phyloP scores from a whole-genome alignment of 2,797 vertebrate genomes.

The Gorsachius magnificus region DNA sequence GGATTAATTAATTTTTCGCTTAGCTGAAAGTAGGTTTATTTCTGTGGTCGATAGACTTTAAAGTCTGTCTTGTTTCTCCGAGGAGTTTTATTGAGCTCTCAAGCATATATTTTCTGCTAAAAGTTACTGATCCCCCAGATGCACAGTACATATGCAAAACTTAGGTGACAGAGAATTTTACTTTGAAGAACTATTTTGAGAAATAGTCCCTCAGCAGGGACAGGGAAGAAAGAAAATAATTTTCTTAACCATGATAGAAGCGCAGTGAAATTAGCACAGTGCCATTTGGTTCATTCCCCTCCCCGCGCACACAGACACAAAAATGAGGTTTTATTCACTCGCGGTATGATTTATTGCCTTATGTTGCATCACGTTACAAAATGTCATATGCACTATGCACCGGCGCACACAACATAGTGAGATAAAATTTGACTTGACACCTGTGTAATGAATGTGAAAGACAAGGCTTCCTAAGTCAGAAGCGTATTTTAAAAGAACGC shows the following conservation, averaged over 20 bases:
- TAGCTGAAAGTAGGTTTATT: slow-evolving; percentile 16
- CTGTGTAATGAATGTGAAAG: slow-evolving; percentile 62
- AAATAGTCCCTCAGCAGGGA: neutral
- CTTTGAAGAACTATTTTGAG: neutral
- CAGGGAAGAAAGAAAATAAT: neutral
- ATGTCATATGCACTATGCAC: slow-evolving; percentile 47
- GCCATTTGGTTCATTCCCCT: neutral
- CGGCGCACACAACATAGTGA: slow-evolving; percentile 10
- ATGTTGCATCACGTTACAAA: slow-evolving; percentile 31
- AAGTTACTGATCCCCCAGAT: neutral
- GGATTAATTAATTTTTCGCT: slow-evolving; percentile 21
- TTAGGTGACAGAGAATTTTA: neutral
- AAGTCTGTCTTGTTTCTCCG: neutral
- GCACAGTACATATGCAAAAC: neutral
- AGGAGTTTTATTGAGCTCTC: slow-evolving; percentile 1
- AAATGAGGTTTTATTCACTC: slow-evolving; percentile 31
- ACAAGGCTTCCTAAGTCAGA: slow-evolving; percentile 32
- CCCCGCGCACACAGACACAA: neutral
- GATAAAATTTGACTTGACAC: slow-evolving; percentile 53
- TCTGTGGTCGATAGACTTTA: neutral
- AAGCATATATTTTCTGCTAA: neutral
- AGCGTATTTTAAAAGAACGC: slow-evolving; percentile 34
- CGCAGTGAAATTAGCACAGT: neutral
- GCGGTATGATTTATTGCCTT: slow-evolving; percentile 54
- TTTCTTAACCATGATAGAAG: neutral